Conservation (phyloP, 2,797 vertebrate species). For the Catostomus latipinnis region DNA sequence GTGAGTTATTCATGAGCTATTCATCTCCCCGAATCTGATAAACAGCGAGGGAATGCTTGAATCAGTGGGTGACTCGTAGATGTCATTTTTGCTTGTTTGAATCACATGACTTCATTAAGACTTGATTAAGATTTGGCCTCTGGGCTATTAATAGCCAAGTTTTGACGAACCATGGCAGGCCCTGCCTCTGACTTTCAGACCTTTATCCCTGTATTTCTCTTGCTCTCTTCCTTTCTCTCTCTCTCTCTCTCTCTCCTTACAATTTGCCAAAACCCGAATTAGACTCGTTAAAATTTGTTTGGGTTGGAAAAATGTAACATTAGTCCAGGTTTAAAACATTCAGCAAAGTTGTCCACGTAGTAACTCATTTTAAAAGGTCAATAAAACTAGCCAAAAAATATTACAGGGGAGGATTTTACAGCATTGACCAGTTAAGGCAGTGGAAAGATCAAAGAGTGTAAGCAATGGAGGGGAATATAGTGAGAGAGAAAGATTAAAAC, state of each 20-base stretch:
- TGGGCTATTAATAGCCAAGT: constrained; percentile 60
- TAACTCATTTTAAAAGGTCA: constrained; percentile 58
- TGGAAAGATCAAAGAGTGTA: constrained; percentile 54
- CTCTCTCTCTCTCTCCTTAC: constrained; percentile 1
- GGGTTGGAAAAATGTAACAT: constrained; percentile 26
- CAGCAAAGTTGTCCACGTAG: constrained; percentile 39
- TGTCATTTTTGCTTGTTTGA: constrained; percentile 50
- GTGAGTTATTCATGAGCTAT: no score
- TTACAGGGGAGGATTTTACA: constrained; percentile 47
- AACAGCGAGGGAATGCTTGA: constrained; percentile 30
- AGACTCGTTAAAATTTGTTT: constrained; percentile 8
- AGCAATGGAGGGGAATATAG: constrained; percentile 31
- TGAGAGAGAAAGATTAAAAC: constrained; percentile 43
- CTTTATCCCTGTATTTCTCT: not conserved
- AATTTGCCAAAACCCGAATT: constrained; percentile 23
- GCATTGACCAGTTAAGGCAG: constrained; percentile 52
- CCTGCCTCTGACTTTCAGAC: constrained; percentile 45
- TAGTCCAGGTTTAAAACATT: constrained; percentile 43
- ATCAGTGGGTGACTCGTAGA: constrained; percentile 25
- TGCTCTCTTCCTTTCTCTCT: not conserved
- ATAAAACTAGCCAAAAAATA: constrained; percentile 58
- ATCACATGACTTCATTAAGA: constrained; percentile 64
- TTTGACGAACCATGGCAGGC: constrained; percentile 43
- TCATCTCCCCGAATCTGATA: constrained; percentile 16
- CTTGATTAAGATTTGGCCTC: constrained; percentile 56